Evolutionary conservation across 2,888 invertebrate species (phyloP), one percentile per base, ranked within the genome.

Genomic region (Eristalinus aeneus): DNA sequence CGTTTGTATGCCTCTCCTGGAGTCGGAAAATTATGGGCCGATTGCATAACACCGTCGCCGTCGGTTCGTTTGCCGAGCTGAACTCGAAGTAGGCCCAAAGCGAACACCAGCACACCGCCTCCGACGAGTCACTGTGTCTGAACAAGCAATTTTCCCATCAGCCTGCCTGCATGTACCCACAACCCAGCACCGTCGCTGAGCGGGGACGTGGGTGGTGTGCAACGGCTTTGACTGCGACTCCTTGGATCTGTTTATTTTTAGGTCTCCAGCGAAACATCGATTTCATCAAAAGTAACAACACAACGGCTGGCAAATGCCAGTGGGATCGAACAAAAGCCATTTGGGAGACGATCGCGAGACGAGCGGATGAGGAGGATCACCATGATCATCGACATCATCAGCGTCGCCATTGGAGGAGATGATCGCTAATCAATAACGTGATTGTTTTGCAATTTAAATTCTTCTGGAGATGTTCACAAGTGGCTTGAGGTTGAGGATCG

Each of bases 371-470:
- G 78, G 84, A 71, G 69, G 74, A 65, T 22, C 60, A 64, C 64
- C 36, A 69, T 61, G 39, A 58, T 22, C 68, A 65, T 56, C 36
- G 53, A 53, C 20, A 69, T 32, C 69, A 39, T 39, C 71, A 64
- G 34, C 60, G 65, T 39, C 65, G 54, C 23, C 56, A 63, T 81
- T 65, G 60, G 71, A 80, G 36, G 67, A 56, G 67, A 75, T 76
- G 75, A 85, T 75, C 75, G 72, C 71, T 80, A 80, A 85, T 85
- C 80, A 80, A 85, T 85, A 71, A 34, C 12, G 60, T 63, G 80
- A 76, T 85, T 75, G 31, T 72, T 75, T 71, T 75, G 80, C 75
- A 80, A 85, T 85, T 79, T 74, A 71, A 83, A 79, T 83, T 85
- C 67, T 76, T 80, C 60, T 10, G 9, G 54, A 67, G 65, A 69